A percentile compares a stretch with the other conserved stretches of the same genome.
Conservation (phyloP, 1,140 invertebrate genomes). For the Drosophila subpulchrella region DNA sequence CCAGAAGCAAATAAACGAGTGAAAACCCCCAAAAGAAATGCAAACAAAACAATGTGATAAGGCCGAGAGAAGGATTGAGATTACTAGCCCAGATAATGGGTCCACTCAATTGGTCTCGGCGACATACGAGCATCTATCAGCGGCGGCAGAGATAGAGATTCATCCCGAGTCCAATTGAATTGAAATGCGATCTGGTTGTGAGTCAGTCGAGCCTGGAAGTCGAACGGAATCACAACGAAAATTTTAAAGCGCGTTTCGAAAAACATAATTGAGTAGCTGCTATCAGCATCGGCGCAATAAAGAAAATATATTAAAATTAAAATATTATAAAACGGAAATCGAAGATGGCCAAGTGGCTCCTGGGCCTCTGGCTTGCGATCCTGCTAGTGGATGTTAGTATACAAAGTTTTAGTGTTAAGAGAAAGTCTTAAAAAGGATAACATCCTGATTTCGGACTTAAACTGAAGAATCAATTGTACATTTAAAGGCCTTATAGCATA, state of each 20-base stretch:
- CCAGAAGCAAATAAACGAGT: conserved; percentile 46
- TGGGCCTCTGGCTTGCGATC: conserved; percentile 31
- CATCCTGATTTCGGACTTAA: too few relatives aligned
- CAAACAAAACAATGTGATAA: conserved; percentile 60
- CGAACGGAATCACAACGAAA: conserved; percentile 42
- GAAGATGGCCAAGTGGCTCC: conserved; percentile 35
- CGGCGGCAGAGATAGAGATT: conserved; percentile 29
- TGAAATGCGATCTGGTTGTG: conserved; percentile 32
- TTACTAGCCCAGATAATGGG: conserved; percentile 55
- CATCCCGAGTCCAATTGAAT: conserved; percentile 44
- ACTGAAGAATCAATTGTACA: too few relatives aligned
- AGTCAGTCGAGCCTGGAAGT: conserved; percentile 52
- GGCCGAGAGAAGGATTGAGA: conserved; percentile 60
- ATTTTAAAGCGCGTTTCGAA: conserved; percentile 4
- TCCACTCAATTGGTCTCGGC: conserved; percentile 49
- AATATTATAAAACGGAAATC: conserved; percentile 1
- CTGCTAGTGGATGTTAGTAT: conserved; percentile 43
- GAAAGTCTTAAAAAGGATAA: background rate
- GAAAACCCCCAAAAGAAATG: conserved; percentile 50
- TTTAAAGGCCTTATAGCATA: too few relatives aligned
- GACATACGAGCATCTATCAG: conserved; percentile 34
- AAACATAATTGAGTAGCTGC: background rate
- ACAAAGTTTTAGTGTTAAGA: background rate
- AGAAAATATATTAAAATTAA: background rate
- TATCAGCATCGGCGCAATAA: conserved; percentile 33